Conservation (phyloP, 1,140 invertebrate species). For the Melitaea cinxia region DNA sequence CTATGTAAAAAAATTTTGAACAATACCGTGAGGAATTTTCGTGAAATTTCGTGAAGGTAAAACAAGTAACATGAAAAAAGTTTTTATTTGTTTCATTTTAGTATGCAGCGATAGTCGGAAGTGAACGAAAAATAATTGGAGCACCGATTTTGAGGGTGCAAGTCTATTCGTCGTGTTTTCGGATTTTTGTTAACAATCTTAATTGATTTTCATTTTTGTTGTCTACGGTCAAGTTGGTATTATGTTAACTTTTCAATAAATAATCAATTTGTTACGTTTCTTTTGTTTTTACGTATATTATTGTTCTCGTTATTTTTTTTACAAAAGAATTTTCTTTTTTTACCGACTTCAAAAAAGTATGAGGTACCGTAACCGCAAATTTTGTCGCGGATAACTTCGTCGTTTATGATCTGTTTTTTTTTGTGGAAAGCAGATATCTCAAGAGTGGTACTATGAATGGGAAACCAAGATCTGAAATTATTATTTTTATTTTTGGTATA, state of each 20-base stretch:
- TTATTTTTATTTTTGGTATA: too few relatives aligned
- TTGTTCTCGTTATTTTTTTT: background rate
- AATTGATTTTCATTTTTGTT: background rate
- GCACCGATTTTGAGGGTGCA: background rate
- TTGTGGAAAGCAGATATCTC: too few relatives aligned
- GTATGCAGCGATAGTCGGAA: background rate
- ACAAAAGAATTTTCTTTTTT: too few relatives aligned
- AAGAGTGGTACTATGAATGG: too few relatives aligned
- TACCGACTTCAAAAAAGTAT: too few relatives aligned
- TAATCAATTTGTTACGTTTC: background rate
- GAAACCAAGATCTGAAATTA: too few relatives aligned
- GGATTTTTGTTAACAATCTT: background rate
- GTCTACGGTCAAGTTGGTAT: background rate
- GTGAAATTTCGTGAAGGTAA: background rate
- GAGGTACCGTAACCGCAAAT: too few relatives aligned
- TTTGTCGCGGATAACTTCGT: too few relatives aligned
- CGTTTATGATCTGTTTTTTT: too few relatives aligned
- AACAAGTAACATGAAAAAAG: background rate
- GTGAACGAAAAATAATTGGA: slow-evolving; percentile 9
- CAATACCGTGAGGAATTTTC: slow-evolving; percentile 1
- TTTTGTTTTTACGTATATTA: background rate
- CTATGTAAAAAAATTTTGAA: background rate
- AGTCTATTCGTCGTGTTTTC: background rate
- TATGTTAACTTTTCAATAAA: background rate
- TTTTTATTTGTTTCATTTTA: slow-evolving; percentile 1